These are phyloP conservation scores for Perca flavescens DNA, from an alignment of 2,113 vertebrate species.

Conservation along the genomic window DNA sequence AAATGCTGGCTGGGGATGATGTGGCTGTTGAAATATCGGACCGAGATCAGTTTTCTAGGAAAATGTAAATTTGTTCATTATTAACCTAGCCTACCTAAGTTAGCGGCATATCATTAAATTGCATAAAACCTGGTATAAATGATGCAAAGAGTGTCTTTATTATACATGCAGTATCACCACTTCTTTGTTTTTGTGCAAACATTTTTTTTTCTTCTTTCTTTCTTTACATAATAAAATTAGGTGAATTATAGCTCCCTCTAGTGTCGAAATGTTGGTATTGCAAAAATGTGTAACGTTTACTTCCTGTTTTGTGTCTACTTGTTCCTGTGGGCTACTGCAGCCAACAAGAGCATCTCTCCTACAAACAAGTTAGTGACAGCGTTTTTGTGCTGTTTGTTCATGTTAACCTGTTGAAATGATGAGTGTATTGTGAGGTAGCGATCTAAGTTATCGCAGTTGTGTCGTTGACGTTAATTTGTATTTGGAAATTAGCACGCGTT, in stretches of 20 bases:
- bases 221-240: constrained; percentile 5
- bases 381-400: neutral
- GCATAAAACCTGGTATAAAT: neutral
- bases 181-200: neutral
- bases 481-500: neutral
- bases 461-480: neutral
- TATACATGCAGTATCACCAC: neutral
- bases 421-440: neutral
- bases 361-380: neutral
- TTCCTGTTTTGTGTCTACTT: constrained; percentile 49
- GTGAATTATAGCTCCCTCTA: constrained; percentile 17
- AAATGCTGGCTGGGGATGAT: neutral
- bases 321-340: constrained; percentile 34
- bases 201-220: neutral
- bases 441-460: neutral
- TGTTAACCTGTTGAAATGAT: neutral
- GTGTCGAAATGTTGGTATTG: constrained; percentile 12
- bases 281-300: constrained; percentile 48
- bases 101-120: neutral
- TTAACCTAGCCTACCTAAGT: neutral
- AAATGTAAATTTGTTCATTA: neutral
- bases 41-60: neutral
- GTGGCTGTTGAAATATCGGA: neutral
- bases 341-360: neutral
- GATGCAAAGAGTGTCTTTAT: neutral